Percentiles rank a stretch among this genome's conserved stretches.
phyloP scores from a whole-genome alignment of 2,113 vertebrate species.

The Ictalurus punctatus region DNA sequence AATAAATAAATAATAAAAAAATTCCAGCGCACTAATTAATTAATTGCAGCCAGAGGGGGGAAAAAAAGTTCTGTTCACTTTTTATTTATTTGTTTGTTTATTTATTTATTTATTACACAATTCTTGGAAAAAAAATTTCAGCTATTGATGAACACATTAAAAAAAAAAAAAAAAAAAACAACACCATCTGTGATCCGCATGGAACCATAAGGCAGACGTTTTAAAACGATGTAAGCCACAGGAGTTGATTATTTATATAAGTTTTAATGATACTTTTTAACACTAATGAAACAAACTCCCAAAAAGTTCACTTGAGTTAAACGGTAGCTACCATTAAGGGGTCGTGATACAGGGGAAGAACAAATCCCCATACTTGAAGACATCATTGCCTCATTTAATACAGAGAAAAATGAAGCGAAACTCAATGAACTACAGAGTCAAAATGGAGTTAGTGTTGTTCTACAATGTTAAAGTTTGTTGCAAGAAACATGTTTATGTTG shows the following conservation, averaged over 20 bases:
- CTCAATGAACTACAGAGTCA: not conserved
- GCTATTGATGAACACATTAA: not conserved
- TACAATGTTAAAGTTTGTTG: not conserved
- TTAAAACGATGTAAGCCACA: not conserved
- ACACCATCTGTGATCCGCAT: not conserved
- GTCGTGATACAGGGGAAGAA: not conserved
- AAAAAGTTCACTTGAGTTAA: not conserved
- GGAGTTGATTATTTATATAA: not conserved
- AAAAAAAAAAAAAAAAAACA: not conserved
- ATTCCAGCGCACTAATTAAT: no score
- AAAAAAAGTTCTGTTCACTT: not conserved
- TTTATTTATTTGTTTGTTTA: no score
- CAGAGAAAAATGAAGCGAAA: not conserved
- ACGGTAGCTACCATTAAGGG: not conserved
- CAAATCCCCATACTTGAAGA: not conserved
- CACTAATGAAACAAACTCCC: not conserved
- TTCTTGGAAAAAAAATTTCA: not conserved
- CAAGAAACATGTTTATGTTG: not conserved
- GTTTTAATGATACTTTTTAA: not conserved
- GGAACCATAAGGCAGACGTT: not conserved
- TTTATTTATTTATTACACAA: not conserved
- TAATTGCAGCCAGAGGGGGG: not conserved
- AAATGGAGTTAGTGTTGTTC: not conserved
- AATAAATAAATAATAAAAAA: no score
- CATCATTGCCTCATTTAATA: no score